phyloP scores from a whole-genome alignment of 1,140 invertebrate genomes.

The Arion vulgaris region DNA sequence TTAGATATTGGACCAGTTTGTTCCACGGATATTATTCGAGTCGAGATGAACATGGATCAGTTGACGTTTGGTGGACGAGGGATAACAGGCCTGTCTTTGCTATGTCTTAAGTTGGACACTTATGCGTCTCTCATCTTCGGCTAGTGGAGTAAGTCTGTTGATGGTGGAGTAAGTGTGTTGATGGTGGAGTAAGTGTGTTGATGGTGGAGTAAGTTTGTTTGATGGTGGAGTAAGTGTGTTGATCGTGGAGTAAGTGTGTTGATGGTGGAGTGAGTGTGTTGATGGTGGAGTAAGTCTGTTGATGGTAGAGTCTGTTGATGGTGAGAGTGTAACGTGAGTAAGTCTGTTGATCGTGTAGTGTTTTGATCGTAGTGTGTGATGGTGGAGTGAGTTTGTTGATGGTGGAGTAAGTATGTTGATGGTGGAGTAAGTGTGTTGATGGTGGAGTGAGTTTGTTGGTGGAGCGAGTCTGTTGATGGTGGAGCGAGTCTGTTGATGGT shows the following conservation, averaged over 20 bases:
- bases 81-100: constrained; percentile 35
- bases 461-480: background rate
- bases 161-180: too few relatives aligned
- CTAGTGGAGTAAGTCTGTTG: background rate
- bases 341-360: too few relatives aligned
- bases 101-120: constrained; percentile 42
- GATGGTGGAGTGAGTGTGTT: too few relatives aligned
- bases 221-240: background rate
- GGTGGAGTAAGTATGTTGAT: background rate
- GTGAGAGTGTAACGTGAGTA: too few relatives aligned
- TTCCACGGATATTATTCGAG: constrained; percentile 33
- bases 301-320: background rate
- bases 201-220: background rate
- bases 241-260: background rate
- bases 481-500: too few relatives aligned
- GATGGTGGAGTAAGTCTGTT: background rate
- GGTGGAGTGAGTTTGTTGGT: background rate
- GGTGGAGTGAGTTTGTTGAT: background rate
- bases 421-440: too few relatives aligned
- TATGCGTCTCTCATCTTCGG: constrained; percentile 42
- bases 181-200: too few relatives aligned
- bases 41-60: constrained; percentile 40
- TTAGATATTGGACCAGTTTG: constrained; percentile 32
- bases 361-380: background rate
- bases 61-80: constrained; percentile 26